Conservation (phyloP, 1,140 invertebrate species). For the Berghia stephanieae region DNA sequence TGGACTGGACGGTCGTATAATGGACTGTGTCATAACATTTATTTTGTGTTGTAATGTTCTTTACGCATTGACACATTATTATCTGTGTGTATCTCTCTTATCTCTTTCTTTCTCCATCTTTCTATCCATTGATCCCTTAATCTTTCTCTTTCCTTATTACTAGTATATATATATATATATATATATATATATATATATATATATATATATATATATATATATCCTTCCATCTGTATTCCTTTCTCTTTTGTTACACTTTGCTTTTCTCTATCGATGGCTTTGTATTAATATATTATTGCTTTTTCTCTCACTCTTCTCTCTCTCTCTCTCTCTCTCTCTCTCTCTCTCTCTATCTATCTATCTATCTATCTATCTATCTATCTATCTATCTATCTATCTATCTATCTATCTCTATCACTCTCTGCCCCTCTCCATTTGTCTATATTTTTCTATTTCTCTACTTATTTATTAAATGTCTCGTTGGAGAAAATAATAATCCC, state of each 20-base stretch:
- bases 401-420: background rate
- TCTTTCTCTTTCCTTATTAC: background rate
- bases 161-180: too few species aligned
- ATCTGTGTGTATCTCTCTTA: background rate
- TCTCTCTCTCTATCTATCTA: too few species aligned
- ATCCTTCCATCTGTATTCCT: background rate
- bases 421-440: too few species aligned
- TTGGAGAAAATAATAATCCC: too few species aligned
- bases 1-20: too few species aligned
- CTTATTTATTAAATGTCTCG: too few species aligned
- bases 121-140: background rate
- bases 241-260: background rate
- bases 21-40: too few species aligned
- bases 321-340: constrained; percentile 6
- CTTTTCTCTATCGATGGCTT: background rate
- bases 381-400: background rate
- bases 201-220: too few species aligned
- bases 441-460: too few species aligned
- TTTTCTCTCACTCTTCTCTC: background rate
- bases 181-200: too few species aligned
- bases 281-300: background rate
- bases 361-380: background rate
- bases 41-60: background rate
- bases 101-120: background rate
- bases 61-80: background rate